Evolutionary conservation across 1,140 invertebrate species (phyloP).

Genomic region (Cotesia glomerata): DNA sequence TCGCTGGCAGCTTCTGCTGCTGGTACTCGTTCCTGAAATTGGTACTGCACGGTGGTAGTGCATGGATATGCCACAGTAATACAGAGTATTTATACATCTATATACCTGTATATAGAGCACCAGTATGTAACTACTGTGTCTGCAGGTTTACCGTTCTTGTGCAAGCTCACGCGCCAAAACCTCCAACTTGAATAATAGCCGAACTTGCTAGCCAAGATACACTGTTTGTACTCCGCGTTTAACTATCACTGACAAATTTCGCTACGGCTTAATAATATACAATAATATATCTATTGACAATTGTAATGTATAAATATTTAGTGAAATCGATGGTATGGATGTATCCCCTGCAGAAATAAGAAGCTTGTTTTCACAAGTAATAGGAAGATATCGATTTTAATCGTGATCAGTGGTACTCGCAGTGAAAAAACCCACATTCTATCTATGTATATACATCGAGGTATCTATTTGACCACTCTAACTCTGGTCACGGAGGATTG

Average conservation of each 20-base stretch:
- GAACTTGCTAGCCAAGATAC: constrained; percentile 11
- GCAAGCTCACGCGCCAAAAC: constrained; percentile 7
- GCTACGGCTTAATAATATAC: background rate
- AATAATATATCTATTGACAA: background rate
- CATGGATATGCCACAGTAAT: background rate
- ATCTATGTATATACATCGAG: too few relatives aligned
- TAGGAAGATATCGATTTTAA: too few relatives aligned
- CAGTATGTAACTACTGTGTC: constrained; percentile 4
- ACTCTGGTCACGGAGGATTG: background rate
- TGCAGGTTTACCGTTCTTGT: background rate
- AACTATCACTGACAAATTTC: background rate
- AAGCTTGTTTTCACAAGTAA: background rate
- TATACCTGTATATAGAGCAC: background rate
- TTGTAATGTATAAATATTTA: background rate
- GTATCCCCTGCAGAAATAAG: too few relatives aligned
- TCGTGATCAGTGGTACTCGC: too few relatives aligned
- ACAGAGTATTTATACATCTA: background rate
- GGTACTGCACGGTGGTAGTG: background rate
- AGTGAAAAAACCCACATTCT: too few relatives aligned
- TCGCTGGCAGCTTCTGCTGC: too few relatives aligned
- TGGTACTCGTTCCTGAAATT: background rate
- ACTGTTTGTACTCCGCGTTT: background rate
- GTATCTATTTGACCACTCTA: too few relatives aligned
- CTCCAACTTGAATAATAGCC: constrained; percentile 20
- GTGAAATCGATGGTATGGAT: too few relatives aligned